These are phyloP conservation scores for Sylvia atricapilla DNA, from an alignment of 2,113 vertebrate species.

Conservation along the genomic window DNA sequence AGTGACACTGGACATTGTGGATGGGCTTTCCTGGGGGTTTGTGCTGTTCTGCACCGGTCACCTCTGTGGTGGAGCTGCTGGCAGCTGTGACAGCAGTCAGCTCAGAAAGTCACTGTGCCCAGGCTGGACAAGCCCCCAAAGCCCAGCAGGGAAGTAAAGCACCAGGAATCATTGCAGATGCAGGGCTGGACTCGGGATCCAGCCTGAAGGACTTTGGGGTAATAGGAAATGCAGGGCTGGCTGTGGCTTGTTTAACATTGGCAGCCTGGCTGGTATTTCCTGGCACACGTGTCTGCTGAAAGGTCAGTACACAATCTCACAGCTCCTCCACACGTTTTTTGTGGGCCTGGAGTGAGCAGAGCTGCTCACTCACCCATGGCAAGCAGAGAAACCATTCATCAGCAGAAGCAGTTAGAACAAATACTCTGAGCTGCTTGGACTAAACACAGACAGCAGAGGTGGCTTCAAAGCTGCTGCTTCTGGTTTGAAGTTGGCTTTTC, in stretches of 20 bases:
- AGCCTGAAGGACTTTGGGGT: neutral
- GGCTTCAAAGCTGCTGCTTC: neutral
- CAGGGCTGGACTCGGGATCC: neutral
- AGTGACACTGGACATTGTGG: neutral
- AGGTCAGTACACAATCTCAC: conserved; percentile 36
- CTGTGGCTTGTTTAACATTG: neutral
- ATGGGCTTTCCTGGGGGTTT: neutral
- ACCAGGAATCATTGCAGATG: neutral
- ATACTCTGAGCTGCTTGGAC: neutral
- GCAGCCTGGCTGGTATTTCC: conserved; percentile 19
- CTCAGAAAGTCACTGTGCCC: neutral
- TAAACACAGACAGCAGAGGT: neutral
- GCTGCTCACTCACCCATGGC: neutral
- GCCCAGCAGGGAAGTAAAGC: neutral
- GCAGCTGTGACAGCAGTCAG: neutral
- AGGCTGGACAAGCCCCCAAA: neutral
- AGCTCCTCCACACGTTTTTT: neutral
- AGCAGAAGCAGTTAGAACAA: neutral
- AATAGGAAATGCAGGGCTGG: conserved; percentile 23
- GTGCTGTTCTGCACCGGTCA: neutral
- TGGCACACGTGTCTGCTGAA: neutral
- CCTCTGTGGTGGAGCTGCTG: neutral
- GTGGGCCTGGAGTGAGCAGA: neutral
- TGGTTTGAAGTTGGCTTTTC: neutral
- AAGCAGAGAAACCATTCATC: neutral